Conservation (phyloP, 2,113 vertebrate genomes). For the Emydura subglobosa region DNA sequence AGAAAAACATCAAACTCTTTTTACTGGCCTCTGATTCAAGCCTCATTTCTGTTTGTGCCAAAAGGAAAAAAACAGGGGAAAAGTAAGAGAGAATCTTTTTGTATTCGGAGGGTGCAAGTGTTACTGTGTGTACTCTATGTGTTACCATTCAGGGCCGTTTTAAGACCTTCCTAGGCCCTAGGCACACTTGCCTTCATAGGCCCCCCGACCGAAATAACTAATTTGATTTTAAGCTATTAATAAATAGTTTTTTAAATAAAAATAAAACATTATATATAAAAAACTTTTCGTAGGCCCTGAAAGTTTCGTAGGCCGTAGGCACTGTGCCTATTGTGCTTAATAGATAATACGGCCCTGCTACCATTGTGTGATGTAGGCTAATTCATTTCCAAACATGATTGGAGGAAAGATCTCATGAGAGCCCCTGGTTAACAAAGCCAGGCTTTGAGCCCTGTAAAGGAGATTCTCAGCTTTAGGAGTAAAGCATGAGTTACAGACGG, state of each 20-base stretch:
- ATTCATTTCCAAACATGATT: not conserved
- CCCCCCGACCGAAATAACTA: too few relatives aligned
- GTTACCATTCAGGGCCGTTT: not conserved
- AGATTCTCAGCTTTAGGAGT: not conserved
- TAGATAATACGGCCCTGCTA: too few relatives aligned
- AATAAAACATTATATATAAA: too few relatives aligned
- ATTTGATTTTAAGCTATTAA: too few relatives aligned
- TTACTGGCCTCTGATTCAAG: conserved; percentile 14
- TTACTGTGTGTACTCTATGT: not conserved
- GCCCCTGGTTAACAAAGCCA: not conserved
- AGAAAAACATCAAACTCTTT: conserved; percentile 11
- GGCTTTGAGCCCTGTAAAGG: not conserved
- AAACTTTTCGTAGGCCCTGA: too few relatives aligned
- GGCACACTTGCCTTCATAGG: too few relatives aligned
- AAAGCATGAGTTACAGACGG: not conserved
- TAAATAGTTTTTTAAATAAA: too few relatives aligned
- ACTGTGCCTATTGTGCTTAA: too few relatives aligned
- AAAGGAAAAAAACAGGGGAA: not conserved
- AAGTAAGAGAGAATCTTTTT: not conserved
- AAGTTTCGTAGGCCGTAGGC: too few relatives aligned
- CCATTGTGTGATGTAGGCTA: not conserved
- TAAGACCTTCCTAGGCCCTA: too few relatives aligned
- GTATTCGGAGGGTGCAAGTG: not conserved
- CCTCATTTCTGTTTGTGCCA: not conserved
- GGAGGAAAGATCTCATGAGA: not conserved